Base-by-base conservation (phyloP, 2,888 invertebrate species). In the Drosophila trichaetosa region DNA sequence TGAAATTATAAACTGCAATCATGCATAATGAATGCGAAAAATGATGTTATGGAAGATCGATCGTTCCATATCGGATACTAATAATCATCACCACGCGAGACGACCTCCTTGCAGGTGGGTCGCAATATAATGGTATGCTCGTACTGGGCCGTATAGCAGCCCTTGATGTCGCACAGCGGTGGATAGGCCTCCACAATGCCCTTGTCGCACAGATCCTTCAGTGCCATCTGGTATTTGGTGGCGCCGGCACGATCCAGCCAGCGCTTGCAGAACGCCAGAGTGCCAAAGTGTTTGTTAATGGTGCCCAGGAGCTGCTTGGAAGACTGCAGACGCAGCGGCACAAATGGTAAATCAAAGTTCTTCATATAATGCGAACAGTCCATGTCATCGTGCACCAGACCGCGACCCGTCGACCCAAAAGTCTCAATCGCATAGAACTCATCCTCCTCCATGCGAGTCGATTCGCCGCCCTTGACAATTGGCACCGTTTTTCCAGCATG, bases 361-460 rank as follows among this genome's bases (percentile, higher is more conserved):
- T 99, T 99, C 99, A 99, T 99, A 93, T 99, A 99, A 94, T 99
- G 99, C 21, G 99, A 99, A 89, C 98, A 98, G 91, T 99, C 99
- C 97, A 99, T 98, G 91, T 99, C 99, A 92, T 99, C 99, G 92
- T 99, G 99, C 2, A 99, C 99, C 71, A 96, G 94, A 0, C 97
- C 98, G 61, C 96, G 95, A 2, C 99, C 99, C 1, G 99, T 99
- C 10, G 99, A 99, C 49, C 99, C 99, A 92, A 99, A 99, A 0
- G 99, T 99, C 94, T 99, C 99, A 85, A 99, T 99, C 1, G 99
- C 99, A 94, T 99, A 99, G 93, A 99, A 98, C 94, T 99, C 99
- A 92, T 98, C 98, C 93, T 99, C 99, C 93, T 99, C 99, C 99
- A 99, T 99, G 73, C 97, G 96, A 0, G 97, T 98, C 0, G 97